These are phyloP conservation scores for Amblyteles armatorius DNA, from an alignment of 2,888 invertebrate species.

Conservation along the genomic window DNA sequence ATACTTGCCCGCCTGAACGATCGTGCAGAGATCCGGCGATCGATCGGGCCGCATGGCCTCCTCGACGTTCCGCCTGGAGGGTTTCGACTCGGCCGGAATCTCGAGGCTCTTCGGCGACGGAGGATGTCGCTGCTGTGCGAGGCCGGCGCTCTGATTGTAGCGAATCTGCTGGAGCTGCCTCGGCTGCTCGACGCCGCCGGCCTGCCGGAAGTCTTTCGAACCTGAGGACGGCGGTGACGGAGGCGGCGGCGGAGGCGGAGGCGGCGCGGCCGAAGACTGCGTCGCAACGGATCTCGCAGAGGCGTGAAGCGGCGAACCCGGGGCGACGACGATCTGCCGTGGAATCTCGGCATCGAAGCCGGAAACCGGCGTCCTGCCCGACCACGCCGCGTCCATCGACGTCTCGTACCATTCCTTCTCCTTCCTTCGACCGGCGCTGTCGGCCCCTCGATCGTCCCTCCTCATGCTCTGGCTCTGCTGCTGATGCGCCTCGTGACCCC, in stretches of 20 bases:
- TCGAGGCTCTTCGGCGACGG: conserved; percentile 85
- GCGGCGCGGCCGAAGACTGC: conserved; percentile 49
- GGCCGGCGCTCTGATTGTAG: conserved; percentile 65
- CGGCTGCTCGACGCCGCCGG: background rate
- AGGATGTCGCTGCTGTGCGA: conserved; percentile 70
- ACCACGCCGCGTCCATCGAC: conserved; percentile 86
- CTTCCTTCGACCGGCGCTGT: conserved; percentile 75
- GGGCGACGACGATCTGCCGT: conserved; percentile 56
- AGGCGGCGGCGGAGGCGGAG: conserved; percentile 55
- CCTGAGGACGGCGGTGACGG: conserved; percentile 61
- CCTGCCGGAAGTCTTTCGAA: conserved; percentile 46
- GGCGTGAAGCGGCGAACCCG: conserved; percentile 54
- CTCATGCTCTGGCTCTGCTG: conserved; percentile 33
- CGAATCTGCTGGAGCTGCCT: conserved; percentile 64
- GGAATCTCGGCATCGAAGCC: conserved; percentile 54
- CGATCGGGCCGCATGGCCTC: conserved; percentile 75
- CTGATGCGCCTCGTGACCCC: conserved; percentile 30
- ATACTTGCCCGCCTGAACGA: conserved; percentile 95
- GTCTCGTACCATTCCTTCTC: conserved; percentile 91
- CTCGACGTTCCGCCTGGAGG: conserved; percentile 80
- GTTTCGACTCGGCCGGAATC: conserved; percentile 87
- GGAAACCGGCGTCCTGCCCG: conserved; percentile 23
- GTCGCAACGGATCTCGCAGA: conserved; percentile 39
- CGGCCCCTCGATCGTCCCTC: conserved; percentile 69
- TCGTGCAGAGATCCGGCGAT: conserved; percentile 91